These are phyloP conservation scores for Neogale vison DNA, from an alignment of 2,113 vertebrate species.

Conservation along the genomic window DNA sequence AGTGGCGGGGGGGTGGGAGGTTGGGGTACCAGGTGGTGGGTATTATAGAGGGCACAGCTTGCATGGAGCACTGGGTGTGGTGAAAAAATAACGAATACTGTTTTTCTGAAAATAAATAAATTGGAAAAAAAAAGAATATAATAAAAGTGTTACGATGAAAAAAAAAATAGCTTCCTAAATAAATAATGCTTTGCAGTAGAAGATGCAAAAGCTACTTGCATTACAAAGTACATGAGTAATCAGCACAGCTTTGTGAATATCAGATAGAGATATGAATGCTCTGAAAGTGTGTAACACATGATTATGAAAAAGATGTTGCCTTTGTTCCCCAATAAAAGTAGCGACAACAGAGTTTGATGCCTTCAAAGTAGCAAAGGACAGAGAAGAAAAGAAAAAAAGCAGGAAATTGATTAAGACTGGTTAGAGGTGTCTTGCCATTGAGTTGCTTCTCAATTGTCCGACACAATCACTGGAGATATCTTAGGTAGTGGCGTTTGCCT, in stretches of 20 bases:
- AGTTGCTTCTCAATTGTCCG: fast-evolving
- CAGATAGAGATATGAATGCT: not conserved
- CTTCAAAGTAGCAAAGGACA: not conserved
- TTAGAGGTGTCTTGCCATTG: fast-evolving
- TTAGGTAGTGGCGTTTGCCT: fast-evolving
- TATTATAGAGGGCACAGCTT: too few species aligned
- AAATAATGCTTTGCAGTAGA: not conserved
- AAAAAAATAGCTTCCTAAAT: not conserved
- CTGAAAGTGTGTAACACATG: not conserved
- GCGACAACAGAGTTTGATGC: not conserved
- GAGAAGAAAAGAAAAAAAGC: not conserved
- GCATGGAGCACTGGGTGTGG: too few species aligned
- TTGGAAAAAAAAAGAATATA: too few species aligned
- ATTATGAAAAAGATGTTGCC: not conserved
- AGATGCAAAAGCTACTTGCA: not conserved
- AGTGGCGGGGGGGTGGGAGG: too few species aligned
- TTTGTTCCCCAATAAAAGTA: not conserved
- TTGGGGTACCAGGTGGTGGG: too few species aligned
- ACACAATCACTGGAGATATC: fast-evolving
- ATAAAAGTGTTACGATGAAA: too few species aligned
- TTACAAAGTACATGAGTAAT: not conserved
- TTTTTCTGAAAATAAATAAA: too few species aligned
- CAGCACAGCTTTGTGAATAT: not conserved
- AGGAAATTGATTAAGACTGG: too few species aligned
- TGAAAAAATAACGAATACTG: too few species aligned